phyloP scores from a whole-genome alignment of 2,797 vertebrate species.

The Sebastes matsubarae region DNA sequence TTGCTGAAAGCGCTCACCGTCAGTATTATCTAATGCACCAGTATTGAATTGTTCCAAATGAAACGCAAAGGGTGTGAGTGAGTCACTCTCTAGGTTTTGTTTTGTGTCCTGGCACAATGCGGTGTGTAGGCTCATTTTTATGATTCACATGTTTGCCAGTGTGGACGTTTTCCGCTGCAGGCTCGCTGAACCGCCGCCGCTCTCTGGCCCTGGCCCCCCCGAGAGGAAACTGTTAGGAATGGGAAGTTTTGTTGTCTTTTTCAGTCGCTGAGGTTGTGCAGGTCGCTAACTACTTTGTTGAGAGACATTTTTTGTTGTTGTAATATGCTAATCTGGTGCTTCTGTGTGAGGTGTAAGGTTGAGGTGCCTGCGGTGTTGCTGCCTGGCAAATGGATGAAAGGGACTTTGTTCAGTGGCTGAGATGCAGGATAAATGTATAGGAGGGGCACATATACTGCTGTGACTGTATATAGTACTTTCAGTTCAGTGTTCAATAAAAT shows the following conservation, averaged over 20 bases:
- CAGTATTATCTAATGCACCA: conserved; percentile 61
- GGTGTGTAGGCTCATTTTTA: conserved; percentile 53
- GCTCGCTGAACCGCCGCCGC: conserved; percentile 34
- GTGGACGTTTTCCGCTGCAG: conserved; percentile 41
- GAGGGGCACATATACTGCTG: background rate
- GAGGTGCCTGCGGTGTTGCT: conserved; percentile 13
- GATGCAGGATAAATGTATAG: background rate
- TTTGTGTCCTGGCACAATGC: conserved; percentile 31
- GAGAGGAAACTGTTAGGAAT: conserved; percentile 32
- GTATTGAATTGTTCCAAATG: conserved; percentile 61
- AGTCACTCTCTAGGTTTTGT: conserved; percentile 59
- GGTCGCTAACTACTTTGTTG: conserved; percentile 49
- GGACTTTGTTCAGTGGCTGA: background rate
- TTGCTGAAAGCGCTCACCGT: conserved; percentile 32
- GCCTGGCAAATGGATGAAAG: conserved; percentile 16
- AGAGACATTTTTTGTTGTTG: conserved; percentile 41
- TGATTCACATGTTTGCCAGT: conserved; percentile 53
- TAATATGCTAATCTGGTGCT: conserved; percentile 50
- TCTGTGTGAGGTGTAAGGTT: conserved; percentile 22
- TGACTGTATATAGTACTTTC: background rate
- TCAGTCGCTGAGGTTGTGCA: conserved; percentile 26
- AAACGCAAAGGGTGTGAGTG: conserved; percentile 59
- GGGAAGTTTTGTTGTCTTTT: conserved; percentile 51
- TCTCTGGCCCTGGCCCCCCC: conserved; percentile 10
- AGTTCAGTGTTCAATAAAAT: background rate